phyloP scores from a whole-genome alignment of 1,140 invertebrate genomes.

The Trachymyrmex cornetzi region DNA sequence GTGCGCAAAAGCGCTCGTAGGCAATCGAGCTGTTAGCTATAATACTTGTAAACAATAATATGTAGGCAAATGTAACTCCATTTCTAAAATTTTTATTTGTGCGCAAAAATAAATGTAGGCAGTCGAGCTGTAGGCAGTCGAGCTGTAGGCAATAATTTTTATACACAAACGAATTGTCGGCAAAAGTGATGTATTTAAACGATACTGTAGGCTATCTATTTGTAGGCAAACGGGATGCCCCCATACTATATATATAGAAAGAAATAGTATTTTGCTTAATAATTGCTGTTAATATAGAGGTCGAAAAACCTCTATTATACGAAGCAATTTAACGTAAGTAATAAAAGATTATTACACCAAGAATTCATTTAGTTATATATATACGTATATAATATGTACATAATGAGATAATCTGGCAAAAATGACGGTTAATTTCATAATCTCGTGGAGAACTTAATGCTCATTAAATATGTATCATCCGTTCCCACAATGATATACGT shows the following conservation, averaged over 20 bases:
- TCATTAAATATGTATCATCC: conserved; percentile 46
- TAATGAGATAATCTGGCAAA: conserved; percentile 42
- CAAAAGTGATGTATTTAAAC: no score
- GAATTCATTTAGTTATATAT: conserved; percentile 42
- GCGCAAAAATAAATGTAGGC: no score
- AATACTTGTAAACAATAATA: no score
- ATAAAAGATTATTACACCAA: conserved; percentile 26
- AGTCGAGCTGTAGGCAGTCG: no score
- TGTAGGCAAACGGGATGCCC: no score
- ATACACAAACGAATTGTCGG: no score
- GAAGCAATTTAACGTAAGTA: neutral
- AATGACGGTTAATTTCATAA: conserved; percentile 48
- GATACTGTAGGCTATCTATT: no score
- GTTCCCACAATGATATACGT: neutral
- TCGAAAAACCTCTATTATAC: neutral
- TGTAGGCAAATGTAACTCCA: no score
- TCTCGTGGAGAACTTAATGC: conserved; percentile 36
- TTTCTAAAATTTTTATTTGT: no score
- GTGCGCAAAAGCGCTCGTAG: no score
- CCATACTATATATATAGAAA: neutral
- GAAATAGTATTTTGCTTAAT: neutral
- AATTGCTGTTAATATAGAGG: neutral
- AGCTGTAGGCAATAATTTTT: no score
- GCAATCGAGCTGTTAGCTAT: no score
- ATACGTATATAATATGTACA: conserved; percentile 33